phyloP scores from a whole-genome alignment of 2,888 invertebrate species.

The Lamellibrachia columna region DNA sequence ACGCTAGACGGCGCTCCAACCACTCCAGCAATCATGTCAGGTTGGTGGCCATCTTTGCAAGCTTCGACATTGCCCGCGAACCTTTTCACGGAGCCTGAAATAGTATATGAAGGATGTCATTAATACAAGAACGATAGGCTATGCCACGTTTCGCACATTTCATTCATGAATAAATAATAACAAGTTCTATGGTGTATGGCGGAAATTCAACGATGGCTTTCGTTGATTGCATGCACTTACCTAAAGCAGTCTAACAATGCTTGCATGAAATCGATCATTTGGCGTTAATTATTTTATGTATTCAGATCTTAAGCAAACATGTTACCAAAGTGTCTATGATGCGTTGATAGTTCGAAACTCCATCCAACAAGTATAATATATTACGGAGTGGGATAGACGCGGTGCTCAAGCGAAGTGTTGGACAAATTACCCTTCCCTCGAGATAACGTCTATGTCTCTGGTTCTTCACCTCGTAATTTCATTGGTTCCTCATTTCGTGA shows the following conservation, averaged over 20 bases:
- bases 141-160: no score
- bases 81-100: conserved; percentile 91
- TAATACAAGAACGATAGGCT: not conserved
- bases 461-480: not conserved
- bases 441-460: not conserved
- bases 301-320: no score
- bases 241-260: not conserved
- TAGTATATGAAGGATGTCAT: not conserved
- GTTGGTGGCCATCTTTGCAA: conserved; percentile 55
- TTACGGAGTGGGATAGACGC: not conserved
- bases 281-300: not conserved
- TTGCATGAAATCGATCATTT: not conserved
- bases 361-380: no score
- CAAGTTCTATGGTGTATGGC: not conserved
- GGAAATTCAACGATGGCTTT: not conserved
- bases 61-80: conserved; percentile 68
- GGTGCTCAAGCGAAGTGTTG: not conserved
- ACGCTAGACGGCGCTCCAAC: conserved; percentile 91
- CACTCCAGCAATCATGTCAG: conserved; percentile 78
- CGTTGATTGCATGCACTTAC: not conserved
- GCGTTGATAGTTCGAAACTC: no score
- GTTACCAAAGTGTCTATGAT: no score
- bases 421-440: not conserved
- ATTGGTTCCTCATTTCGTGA: not conserved
- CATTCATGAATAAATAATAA: not conserved